Evolutionary conservation across 1,140 invertebrate genomes (phyloP), one percentile per base, ranked within the genome.

Genomic region (Hyles euphorbiae): DNA sequence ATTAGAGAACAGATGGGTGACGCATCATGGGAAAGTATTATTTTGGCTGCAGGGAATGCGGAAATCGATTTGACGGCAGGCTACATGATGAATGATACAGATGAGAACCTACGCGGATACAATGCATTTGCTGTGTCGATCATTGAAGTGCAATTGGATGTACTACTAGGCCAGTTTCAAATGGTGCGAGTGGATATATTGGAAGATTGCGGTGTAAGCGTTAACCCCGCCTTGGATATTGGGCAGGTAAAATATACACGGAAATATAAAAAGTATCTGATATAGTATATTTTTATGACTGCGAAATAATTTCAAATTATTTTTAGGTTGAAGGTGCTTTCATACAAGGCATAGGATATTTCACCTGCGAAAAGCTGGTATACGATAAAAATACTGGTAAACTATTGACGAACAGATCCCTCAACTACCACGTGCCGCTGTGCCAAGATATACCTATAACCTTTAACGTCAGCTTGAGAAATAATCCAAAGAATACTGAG

Each of bases 281-380:
- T n/a, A n/a, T n/a, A n/a, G n/a, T n/a, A n/a, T n/a, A n/a, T n/a
- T n/a, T n/a, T n/a, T n/a, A n/a, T n/a, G n/a, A n/a, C n/a, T n/a
- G n/a, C n/a, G n/a, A n/a, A n/a, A n/a, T n/a, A n/a, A n/a, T n/a
- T n/a, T n/a, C n/a, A n/a, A n/a, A n/a, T 62, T 59, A 55, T 52
- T 68, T 67, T 40, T 43, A 87, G 83, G 72, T 91, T 2, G 95
- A 96, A 90, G 97, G 96, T 7, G 95, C 94, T 1, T 96, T 95
- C 76, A 87, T 97, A 3, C 97, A 97, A 94, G 96, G 96, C 2
- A 63, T 96, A 2, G 96, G 96, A 40, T 94, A 95, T 73, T 96
- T 92, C 90, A 93, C 94, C 0, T 90, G 82, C 3, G 96, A 98
- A 81, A 90, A 95, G 60, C 82, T 95, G 12, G 88, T 92, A 0